Evolutionary conservation across 1,140 invertebrate genomes (phyloP).

Genomic region (Chrysomallon squamiferum): DNA sequence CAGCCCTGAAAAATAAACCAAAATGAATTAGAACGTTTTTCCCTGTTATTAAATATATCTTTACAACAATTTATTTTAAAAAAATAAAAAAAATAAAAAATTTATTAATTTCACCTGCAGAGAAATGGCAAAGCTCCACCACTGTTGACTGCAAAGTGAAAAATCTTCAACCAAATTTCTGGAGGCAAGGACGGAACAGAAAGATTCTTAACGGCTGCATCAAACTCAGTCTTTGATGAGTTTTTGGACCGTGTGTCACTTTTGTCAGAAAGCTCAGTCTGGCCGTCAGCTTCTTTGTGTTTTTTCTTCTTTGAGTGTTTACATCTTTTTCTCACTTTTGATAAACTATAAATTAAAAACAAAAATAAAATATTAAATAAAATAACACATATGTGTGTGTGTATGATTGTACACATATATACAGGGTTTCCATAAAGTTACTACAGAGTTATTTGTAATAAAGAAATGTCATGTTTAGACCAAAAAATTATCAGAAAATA

Average conservation of each 20-base stretch:
- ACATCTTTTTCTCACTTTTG: too few relatives aligned
- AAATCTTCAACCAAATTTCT: slow-evolving; percentile 75
- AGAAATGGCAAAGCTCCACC: slow-evolving; percentile 78
- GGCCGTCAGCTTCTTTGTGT: too few relatives aligned
- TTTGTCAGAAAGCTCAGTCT: too few relatives aligned
- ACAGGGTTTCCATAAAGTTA: too few relatives aligned
- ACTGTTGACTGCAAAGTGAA: slow-evolving; percentile 70
- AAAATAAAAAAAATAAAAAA: background rate
- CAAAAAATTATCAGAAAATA: too few relatives aligned
- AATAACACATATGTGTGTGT: too few relatives aligned
- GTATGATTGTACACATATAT: too few relatives aligned
- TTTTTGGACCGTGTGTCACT: background rate
- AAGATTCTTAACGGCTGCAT: background rate
- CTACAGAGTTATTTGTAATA: too few relatives aligned
- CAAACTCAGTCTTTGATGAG: background rate
- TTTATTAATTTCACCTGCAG: slow-evolving; percentile 66
- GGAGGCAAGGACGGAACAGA: slow-evolving; percentile 66
- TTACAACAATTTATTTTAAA: background rate
- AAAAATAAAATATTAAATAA: too few relatives aligned
- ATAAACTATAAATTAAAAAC: too few relatives aligned
- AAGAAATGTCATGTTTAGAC: too few relatives aligned
- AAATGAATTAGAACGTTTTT: background rate
- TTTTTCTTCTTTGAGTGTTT: too few relatives aligned
- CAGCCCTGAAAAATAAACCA: slow-evolving; percentile 68
- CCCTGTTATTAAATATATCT: background rate